Conservation (phyloP, 2,797 vertebrate genomes). For the Numenius phaeopus region DNA sequence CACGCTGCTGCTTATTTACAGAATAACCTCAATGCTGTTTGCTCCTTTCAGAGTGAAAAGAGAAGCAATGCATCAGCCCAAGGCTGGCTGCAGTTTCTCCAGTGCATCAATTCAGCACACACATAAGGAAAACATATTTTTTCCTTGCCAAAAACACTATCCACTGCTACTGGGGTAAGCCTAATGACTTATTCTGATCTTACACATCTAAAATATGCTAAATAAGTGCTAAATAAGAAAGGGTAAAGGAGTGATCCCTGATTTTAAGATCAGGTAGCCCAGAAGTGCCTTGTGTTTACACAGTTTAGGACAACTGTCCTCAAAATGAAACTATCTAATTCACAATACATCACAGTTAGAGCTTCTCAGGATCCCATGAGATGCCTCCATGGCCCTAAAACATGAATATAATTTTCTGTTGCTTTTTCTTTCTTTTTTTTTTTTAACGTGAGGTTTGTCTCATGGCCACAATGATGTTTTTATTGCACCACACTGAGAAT, state of each 20-base stretch:
- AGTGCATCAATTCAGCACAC: background rate
- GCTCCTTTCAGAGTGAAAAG: background rate
- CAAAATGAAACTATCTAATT: background rate
- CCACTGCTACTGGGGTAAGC: background rate
- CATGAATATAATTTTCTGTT: background rate
- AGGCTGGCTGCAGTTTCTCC: background rate
- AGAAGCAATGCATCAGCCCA: background rate
- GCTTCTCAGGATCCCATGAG: background rate
- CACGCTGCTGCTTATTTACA: background rate
- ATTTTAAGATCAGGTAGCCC: background rate
- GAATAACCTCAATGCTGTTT: background rate
- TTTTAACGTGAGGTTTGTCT: background rate
- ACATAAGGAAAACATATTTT: background rate
- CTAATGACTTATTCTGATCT: background rate
- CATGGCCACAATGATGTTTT: background rate
- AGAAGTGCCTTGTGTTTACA: background rate
- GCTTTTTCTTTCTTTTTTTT: background rate
- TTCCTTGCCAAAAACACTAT: background rate
- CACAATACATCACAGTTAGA: background rate
- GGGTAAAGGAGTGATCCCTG: rapidly evolving
- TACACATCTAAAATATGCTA: background rate
- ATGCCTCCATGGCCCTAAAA: background rate
- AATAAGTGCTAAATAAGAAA: background rate
- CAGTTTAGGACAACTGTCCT: background rate
- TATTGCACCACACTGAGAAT: background rate